Evolutionary conservation across 2,113 vertebrate species (phyloP).

Genomic region (Melozone crissalis): DNA sequence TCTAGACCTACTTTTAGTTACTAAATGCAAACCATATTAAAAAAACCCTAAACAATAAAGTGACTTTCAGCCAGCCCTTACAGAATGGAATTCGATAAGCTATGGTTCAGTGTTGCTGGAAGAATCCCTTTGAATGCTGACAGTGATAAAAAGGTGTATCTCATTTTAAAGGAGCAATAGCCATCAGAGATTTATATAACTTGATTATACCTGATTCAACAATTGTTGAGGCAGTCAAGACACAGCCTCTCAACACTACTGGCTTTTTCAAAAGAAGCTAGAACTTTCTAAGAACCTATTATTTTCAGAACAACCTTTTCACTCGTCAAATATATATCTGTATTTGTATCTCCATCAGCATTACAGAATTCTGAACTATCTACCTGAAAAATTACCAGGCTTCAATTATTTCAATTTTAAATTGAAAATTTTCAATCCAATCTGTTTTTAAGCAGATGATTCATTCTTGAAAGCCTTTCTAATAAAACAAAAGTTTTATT

Average conservation of each 20-base stretch:
- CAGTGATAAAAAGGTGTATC: not conserved
- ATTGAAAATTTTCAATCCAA: not conserved
- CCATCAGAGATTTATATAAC: not conserved
- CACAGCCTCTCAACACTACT: not conserved
- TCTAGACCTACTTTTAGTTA: not conserved
- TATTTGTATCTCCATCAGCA: not conserved
- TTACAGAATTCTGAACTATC: not conserved
- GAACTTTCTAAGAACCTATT: not conserved
- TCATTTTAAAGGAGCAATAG: not conserved
- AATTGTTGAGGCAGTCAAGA: not conserved
- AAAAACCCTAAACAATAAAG: accelerated
- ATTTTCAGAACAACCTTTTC: not conserved
- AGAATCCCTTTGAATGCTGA: not conserved
- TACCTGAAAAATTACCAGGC: not conserved
- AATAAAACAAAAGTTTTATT: not conserved
- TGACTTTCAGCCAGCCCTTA: not conserved
- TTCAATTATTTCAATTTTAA: not conserved
- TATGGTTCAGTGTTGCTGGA: not conserved
- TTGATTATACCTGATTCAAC: not conserved
- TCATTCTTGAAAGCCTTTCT: not conserved
- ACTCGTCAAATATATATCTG: not conserved
- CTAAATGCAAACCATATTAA: not conserved
- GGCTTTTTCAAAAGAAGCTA: not conserved
- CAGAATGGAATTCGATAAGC: not conserved
- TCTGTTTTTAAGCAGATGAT: not conserved